Percentiles rank a stretch among this genome's conserved stretches.
phyloP scores from a whole-genome alignment of 2,113 vertebrate species.

The Chinchilla lanigera region DNA sequence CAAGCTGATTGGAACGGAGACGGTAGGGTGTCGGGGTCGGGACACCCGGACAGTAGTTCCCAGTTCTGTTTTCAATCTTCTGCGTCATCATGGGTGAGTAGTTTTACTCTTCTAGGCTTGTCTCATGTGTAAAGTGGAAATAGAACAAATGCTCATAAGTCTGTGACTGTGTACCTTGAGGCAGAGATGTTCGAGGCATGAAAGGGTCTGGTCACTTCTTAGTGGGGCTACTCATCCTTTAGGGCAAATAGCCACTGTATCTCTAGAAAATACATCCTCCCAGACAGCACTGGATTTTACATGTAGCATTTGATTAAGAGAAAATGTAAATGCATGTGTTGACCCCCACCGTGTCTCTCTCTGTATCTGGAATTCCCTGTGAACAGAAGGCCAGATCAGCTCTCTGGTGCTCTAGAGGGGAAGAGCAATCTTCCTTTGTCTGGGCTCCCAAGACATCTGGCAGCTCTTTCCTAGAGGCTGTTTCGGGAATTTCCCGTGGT shows the following conservation, averaged over 20 bases:
- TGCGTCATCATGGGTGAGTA: background rate
- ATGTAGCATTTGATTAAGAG: background rate
- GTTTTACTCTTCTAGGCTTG: background rate
- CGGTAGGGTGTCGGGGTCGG: background rate
- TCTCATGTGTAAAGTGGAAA: background rate
- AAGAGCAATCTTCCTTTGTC: background rate
- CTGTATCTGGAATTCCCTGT: background rate
- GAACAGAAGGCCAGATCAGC: background rate
- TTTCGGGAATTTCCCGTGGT: background rate
- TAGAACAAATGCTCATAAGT: background rate
- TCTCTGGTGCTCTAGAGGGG: background rate
- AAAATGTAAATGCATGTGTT: background rate
- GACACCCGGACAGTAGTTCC: background rate
- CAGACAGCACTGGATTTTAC: background rate
- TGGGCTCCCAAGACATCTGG: background rate
- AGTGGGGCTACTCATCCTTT: background rate
- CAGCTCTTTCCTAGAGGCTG: background rate
- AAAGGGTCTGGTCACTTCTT: background rate
- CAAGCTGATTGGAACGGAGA: background rate
- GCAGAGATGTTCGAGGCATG: background rate
- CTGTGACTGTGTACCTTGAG: background rate
- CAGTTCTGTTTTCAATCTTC: background rate
- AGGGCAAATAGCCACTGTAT: background rate
- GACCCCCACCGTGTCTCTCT: background rate
- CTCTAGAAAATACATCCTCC: background rate